A percentile compares a stretch with the other conserved stretches of the same genome.
phyloP scores from a whole-genome alignment of 2,797 vertebrate species.

The Aratinga solstitialis region DNA sequence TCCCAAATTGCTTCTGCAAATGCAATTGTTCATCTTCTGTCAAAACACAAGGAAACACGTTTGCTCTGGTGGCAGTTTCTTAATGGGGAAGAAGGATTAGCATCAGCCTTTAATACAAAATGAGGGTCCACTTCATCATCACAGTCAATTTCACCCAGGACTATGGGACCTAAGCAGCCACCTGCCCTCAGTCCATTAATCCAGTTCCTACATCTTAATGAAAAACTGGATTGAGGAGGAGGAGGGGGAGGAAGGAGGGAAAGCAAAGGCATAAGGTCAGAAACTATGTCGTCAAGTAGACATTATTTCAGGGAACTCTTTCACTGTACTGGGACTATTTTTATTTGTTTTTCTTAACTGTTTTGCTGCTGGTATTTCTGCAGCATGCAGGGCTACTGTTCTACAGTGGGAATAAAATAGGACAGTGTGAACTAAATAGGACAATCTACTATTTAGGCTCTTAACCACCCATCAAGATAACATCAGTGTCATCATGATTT shows the following conservation, averaged over 20 bases:
- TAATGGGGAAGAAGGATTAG: conserved; percentile 56
- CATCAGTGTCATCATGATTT: background rate
- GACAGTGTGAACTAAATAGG: background rate
- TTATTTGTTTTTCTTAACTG: background rate
- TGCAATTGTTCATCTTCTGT: conserved; percentile 51
- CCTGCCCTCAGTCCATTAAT: background rate
- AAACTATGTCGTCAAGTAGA: background rate
- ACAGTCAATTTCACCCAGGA: background rate
- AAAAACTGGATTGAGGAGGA: background rate
- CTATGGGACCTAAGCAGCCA: background rate
- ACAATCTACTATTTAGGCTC: background rate
- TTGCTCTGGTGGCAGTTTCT: conserved; percentile 32
- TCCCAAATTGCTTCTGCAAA: conserved; percentile 56
- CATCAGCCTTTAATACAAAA: conserved; percentile 25
- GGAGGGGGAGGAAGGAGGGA: background rate
- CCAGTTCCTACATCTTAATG: background rate
- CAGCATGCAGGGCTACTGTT: background rate
- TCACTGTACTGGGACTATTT: background rate
- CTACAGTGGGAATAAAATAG: background rate
- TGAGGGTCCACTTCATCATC: conserved; percentile 21
- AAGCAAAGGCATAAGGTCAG: background rate
- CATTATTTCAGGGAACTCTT: background rate
- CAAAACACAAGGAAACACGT: conserved; percentile 62
- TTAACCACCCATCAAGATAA: background rate
- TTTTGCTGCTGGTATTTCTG: background rate